Conservation (phyloP, 1,140 invertebrate genomes). For the Ceratitis capitata region DNA sequence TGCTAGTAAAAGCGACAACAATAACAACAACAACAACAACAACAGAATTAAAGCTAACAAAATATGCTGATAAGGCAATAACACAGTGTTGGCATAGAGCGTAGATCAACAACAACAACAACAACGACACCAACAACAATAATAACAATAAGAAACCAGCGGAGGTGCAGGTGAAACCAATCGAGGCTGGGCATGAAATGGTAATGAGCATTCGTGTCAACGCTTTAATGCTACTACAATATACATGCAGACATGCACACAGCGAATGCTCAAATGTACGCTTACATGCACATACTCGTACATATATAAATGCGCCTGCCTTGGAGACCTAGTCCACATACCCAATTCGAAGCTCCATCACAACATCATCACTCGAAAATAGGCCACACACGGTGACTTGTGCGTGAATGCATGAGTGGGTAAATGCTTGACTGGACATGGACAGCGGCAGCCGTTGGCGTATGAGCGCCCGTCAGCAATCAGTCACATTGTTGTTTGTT, state of each 20-base stretch:
- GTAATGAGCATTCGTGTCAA: conserved; percentile 13
- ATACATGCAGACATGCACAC: background rate
- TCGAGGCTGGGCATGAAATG: conserved; percentile 6
- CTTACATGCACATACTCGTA: background rate
- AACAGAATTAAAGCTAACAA: too few species aligned
- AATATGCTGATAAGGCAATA: background rate
- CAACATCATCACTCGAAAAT: background rate
- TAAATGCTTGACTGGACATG: conserved; percentile 23
- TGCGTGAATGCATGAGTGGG: background rate
- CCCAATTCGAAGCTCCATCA: too few species aligned
- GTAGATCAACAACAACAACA: background rate
- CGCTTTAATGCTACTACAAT: background rate
- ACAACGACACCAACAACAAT: background rate
- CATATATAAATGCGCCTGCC: background rate
- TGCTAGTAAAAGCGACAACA: background rate
- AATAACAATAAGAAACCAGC: background rate
- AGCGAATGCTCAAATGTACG: background rate
- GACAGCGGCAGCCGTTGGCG: background rate
- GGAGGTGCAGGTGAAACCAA: background rate
- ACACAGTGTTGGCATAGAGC: background rate
- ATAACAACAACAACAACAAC: background rate
- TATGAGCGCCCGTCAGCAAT: background rate
- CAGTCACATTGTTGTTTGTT: background rate
- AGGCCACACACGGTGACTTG: conserved; percentile 30
- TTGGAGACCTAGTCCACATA: too few species aligned